Percentiles rank a stretch among this genome's conserved stretches.
These are phyloP conservation scores for Etheostoma nigrum DNA, from an alignment of 2,797 vertebrate genomes.

Conservation along the genomic window DNA sequence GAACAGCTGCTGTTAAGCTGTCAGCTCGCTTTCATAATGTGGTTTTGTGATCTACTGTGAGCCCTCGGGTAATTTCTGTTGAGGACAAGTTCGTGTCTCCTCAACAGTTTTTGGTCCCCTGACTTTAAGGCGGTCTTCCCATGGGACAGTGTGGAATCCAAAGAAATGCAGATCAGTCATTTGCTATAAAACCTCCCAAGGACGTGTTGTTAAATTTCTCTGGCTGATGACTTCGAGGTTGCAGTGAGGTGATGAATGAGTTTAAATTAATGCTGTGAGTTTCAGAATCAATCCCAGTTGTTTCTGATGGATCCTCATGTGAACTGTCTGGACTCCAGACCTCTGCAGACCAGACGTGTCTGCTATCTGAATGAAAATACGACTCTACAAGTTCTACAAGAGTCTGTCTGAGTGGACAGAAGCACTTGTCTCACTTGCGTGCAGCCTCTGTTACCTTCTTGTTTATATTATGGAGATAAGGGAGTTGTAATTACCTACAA, in stretches of 20 bases:
- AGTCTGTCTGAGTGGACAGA: constrained; percentile 19
- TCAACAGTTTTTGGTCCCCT: neutral
- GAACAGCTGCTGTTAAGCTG: constrained; percentile 38
- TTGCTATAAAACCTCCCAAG: neutral
- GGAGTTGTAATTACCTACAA: neutral
- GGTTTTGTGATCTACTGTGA: constrained; percentile 40
- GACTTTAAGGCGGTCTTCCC: constrained; percentile 4
- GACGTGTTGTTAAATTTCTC: neutral
- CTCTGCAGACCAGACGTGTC: constrained; percentile 16
- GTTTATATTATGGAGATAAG: neutral
- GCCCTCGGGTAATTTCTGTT: constrained; percentile 12
- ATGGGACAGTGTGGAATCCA: neutral
- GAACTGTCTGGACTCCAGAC: constrained; percentile 3
- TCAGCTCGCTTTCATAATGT: constrained; percentile 47
- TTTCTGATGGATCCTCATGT: constrained; percentile 27
- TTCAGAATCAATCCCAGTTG: neutral
- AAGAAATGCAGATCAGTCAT: neutral
- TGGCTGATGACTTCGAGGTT: neutral
- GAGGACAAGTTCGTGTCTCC: constrained; percentile 16
- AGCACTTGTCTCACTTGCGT: neutral
- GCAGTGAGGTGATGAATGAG: neutral
- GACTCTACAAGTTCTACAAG: neutral
- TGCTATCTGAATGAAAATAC: constrained; percentile 22
- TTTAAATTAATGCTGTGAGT: neutral
- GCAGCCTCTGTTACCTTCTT: neutral